These are phyloP conservation scores for Xiphorhynchus elegans DNA, from an alignment of 2,113 vertebrate genomes.

Conservation along the genomic window DNA sequence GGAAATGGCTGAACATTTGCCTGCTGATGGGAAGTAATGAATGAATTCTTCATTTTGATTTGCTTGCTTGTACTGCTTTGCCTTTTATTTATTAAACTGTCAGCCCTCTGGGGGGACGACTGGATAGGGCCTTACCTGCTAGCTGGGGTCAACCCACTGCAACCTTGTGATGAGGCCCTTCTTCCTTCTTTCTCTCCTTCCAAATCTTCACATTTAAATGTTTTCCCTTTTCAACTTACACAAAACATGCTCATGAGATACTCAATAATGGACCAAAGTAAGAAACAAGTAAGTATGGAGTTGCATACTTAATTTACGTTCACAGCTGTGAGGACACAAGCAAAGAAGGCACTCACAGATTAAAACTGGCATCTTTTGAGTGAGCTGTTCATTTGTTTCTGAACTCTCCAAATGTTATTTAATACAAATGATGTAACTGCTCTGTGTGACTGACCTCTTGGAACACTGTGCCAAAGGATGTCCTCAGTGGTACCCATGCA, in stretches of 20 bases:
- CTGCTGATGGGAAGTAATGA: not conserved
- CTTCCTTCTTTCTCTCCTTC: not conserved
- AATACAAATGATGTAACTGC: not conserved
- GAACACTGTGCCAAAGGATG: not conserved
- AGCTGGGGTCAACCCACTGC: not conserved
- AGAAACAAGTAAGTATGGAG: not conserved
- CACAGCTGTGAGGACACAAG: not conserved
- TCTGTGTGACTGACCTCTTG: slow-evolving; percentile 10
- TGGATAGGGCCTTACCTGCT: not conserved
- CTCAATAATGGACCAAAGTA: not conserved
- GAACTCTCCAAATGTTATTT: not conserved
- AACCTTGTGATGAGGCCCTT: not conserved
- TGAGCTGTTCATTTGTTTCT: not conserved
- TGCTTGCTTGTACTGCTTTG: not conserved
- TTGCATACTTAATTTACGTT: not conserved
- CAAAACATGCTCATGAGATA: not conserved
- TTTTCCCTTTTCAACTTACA: not conserved
- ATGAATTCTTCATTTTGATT: not conserved
- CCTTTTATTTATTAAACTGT: not conserved
- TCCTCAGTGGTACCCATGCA: not conserved
- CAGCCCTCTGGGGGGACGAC: not conserved
- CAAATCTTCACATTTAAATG: not conserved
- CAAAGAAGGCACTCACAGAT: not conserved
- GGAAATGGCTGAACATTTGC: not conserved
- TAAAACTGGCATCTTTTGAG: not conserved